phyloP scores from a whole-genome alignment of 2,113 vertebrate species.

The Callipepla californica region DNA sequence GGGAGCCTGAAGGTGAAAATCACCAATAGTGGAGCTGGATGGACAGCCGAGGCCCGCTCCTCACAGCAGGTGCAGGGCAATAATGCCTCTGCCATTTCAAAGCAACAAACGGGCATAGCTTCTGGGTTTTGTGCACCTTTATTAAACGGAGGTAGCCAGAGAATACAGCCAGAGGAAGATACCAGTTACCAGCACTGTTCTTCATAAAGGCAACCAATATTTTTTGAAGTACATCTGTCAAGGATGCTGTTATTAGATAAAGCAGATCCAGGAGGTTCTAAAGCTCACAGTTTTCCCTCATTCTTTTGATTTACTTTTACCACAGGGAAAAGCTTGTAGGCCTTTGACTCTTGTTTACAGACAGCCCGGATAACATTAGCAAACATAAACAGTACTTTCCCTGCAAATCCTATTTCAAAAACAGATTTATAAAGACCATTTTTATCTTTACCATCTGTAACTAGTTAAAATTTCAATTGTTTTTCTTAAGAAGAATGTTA shows the following conservation, averaged over 20 bases:
- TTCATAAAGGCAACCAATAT: neutral
- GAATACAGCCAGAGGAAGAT: neutral
- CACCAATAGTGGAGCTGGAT: accelerated
- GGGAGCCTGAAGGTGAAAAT: neutral
- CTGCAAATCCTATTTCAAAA: slow-evolving; percentile 39
- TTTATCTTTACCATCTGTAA: slow-evolving; percentile 49
- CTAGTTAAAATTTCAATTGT: slow-evolving; percentile 45
- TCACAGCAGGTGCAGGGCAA: neutral
- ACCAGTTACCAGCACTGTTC: neutral
- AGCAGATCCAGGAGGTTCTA: neutral
- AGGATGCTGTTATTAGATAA: neutral
- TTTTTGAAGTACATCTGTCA: neutral
- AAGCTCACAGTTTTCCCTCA: neutral
- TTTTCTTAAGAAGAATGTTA: slow-evolving; percentile 21
- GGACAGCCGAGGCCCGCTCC: neutral
- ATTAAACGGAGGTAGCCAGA: neutral
- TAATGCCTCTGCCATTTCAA: neutral
- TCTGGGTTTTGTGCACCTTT: neutral
- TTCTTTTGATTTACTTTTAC: slow-evolving; percentile 14
- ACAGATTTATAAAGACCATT: neutral
- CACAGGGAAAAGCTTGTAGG: neutral
- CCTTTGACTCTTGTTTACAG: slow-evolving; percentile 32
- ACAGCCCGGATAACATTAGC: slow-evolving; percentile 17
- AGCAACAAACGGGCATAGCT: neutral
- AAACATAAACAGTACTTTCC: slow-evolving; percentile 24